Evolutionary conservation across 2,888 invertebrate species (phyloP), one percentile per base, ranked within the genome.

Genomic region (Busseola fusca): DNA sequence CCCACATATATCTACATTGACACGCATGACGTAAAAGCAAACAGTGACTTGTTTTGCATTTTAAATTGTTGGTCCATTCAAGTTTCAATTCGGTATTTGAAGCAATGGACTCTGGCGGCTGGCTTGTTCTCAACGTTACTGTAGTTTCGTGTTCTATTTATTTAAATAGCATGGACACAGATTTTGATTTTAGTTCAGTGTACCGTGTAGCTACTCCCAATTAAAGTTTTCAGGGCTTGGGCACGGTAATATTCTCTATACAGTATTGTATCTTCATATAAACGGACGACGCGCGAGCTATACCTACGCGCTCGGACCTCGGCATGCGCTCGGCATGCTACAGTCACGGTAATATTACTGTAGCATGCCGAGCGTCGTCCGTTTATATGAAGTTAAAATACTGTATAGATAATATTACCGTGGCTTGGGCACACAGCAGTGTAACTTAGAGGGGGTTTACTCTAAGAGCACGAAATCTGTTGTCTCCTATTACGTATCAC

Each of bases 21-120:
- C 10, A 25, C 16, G 27, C 30, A 34, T 59, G 52, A 37, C 52
- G 58, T 59, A 40, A 37, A 37, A 45, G 42, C 72, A 72, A 72
- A 72, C 54, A 66, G 54, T 59, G 66, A 64, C 34, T 27, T 10
- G 70, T 54, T 74, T 63, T 52, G 45, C 25, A 58, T 70, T 76
- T 62, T 45, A 21, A 69, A 60, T 62, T 60, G 14, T 42, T 42
- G 25, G 4, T 48, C 45, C 10, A 37, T 48, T 42, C n/a, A 56
- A 69, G 64, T 63, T 62, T n/a, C 16, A 58, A 37, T 64, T 64
- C 18, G 18, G 3, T 25, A 18, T 34, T 64, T 34, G 37, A 37
- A 25, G 58, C n/a, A 37, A 34, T 58, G n/a, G 14, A 21, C 30
- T 18, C 18, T n/a, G 7, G 4, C 7, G 2, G 2, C 18, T 50